These are phyloP conservation scores for Trialeurodes vaporariorum DNA, from an alignment of 1,140 invertebrate genomes.

Conservation along the genomic window DNA sequence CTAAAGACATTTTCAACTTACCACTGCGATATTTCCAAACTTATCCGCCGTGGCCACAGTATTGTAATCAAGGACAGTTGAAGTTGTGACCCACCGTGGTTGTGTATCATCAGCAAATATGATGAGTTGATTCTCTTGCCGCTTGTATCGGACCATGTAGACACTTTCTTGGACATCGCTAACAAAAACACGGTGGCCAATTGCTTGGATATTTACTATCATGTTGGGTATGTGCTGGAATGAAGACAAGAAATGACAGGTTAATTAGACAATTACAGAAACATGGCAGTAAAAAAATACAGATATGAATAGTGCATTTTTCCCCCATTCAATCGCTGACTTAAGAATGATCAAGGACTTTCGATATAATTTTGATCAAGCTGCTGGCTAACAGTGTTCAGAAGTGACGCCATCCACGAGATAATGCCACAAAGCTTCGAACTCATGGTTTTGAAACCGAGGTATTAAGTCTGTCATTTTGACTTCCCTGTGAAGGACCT, in stretches of 20 bases:
- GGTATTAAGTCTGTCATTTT: too few relatives aligned
- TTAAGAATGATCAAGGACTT: too few relatives aligned
- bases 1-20: slow-evolving; percentile 39
- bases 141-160: slow-evolving; percentile 90
- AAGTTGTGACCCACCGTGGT: slow-evolving; percentile 89
- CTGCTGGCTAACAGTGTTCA: too few relatives aligned
- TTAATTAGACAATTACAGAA: too few relatives aligned
- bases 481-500: too few relatives aligned
- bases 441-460: too few relatives aligned
- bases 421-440: too few relatives aligned
- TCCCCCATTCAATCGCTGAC: too few relatives aligned
- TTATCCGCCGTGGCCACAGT: slow-evolving; percentile 94
- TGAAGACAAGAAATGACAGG: slow-evolving; percentile 17
- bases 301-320: too few relatives aligned
- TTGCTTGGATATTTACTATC: slow-evolving; percentile 84
- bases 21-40: slow-evolving; percentile 93
- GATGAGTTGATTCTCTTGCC: slow-evolving; percentile 92
- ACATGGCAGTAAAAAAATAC: too few relatives aligned
- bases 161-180: slow-evolving; percentile 96
- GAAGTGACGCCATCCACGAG: too few relatives aligned
- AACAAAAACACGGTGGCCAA: slow-evolving; percentile 88
- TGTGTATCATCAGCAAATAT: slow-evolving; percentile 97
- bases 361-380: too few relatives aligned
- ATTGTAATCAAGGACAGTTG: slow-evolving; percentile 89
- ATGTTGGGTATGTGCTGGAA: slow-evolving; percentile 84